Evolutionary conservation across 2,113 vertebrate species (phyloP), one percentile per base, ranked within the genome.

Genomic region (Haemorhous mexicanus): DNA sequence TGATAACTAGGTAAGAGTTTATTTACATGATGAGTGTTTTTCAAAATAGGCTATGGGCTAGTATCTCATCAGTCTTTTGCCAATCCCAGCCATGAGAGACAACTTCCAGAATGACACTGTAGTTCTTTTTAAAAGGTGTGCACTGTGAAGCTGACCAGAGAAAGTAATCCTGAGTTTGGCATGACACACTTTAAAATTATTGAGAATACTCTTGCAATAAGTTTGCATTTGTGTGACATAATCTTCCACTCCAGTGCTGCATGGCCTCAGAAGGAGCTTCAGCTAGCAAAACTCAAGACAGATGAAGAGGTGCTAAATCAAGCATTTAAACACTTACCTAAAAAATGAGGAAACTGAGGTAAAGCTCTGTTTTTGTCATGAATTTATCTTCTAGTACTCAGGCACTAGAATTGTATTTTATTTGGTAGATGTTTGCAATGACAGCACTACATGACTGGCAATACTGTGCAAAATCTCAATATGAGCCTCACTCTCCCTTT

Each of bases 261-360:
- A 5, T 35, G 63, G 55, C 50, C 50, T 84, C 10, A 21, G 67
- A 74, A 83, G 0, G 37, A 84, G 28, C 72, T 90, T 80, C 59
- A 50, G 18, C 39, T 33, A 32, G 76, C 37, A 73, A 61, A 84
- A 55, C 13, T 77, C 22, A 5, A 10, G 67, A 35, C 18, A 50
- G 53, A n/a, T 63, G 50, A 83, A 85, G 59, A 68, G 16, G 5
- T 41, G 26, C 10, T 78, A 56, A 58, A 22, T 43, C 39, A 67
- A 44, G 33, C 20, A 0, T 24, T 81, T 73, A 70, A 90, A 53
- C 44, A 11, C n/a, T 92, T 73, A 26, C 55, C 30, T 52, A 7
- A 16, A 67, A 90, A 89, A 55, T 67, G 35, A 86, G 82, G 72
- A 92, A 96, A 95, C 85, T 90, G 90, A 96, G 94, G 78, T 78